A percentile compares a stretch with the other conserved stretches of the same genome.
phyloP scores from a whole-genome alignment of 2,113 vertebrate species.

The Pelusios castaneus region DNA sequence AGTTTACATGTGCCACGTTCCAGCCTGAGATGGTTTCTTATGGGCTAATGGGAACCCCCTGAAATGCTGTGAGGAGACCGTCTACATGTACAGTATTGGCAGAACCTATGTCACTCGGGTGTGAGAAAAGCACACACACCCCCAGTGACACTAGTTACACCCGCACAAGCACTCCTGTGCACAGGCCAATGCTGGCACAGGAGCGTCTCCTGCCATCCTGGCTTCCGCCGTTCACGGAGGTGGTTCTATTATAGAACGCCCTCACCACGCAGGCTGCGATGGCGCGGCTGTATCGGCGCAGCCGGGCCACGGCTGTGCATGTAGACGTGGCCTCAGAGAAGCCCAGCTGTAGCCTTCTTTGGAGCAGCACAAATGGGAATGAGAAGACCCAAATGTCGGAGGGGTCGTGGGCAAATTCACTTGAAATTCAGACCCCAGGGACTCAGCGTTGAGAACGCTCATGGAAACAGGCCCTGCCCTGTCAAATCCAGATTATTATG shows the following conservation, averaged over 20 bases:
- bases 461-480: conserved; percentile 51
- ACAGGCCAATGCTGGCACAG: too few species aligned
- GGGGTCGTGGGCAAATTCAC: conserved; percentile 61
- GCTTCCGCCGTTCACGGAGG: too few species aligned
- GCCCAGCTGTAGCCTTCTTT: not conserved
- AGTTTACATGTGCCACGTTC: not conserved
- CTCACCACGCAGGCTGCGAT: too few species aligned
- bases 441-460: conserved; percentile 29
- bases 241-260: too few species aligned
- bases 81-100: not conserved
- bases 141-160: too few species aligned
- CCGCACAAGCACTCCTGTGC: too few species aligned
- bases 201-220: too few species aligned
- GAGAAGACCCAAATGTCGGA: conserved; percentile 9
- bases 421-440: conserved; percentile 58
- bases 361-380: conserved; percentile 30
- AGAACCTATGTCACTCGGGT: too few species aligned
- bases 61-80: conserved; percentile 35
- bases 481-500: conserved; percentile 56
- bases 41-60: not conserved
- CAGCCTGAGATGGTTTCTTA: not conserved
- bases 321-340: not conserved
- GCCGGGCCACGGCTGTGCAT: too few species aligned
- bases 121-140: too few species aligned
- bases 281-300: too few species aligned